Evolutionary conservation across 1,140 invertebrate genomes (phyloP).

Genomic region (Diachasmimorpha longicaudata): DNA sequence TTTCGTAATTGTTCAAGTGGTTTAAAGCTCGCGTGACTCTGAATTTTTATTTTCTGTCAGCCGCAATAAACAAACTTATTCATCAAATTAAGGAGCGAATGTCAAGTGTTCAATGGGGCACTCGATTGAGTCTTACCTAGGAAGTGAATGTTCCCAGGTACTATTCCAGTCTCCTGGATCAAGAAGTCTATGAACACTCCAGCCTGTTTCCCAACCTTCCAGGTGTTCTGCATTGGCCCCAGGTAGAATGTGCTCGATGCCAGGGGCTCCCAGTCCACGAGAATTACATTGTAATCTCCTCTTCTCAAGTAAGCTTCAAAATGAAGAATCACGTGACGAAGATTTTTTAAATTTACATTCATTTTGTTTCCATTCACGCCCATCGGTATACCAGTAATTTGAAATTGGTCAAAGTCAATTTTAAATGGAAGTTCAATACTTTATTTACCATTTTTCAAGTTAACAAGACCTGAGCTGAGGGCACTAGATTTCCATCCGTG

Average conservation of each 20-base stretch:
- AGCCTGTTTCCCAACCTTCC: constrained; percentile 68
- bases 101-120: too few relatives aligned
- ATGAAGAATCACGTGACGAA: not conserved
- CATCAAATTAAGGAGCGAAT: too few relatives aligned
- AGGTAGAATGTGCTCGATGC: constrained; percentile 71
- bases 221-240: constrained; percentile 69
- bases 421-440: not conserved
- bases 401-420: too few relatives aligned
- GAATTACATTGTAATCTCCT: constrained; percentile 70
- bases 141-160: constrained; percentile 67
- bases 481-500: constrained; percentile 77
- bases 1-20: too few relatives aligned
- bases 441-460: constrained; percentile 54
- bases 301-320: constrained; percentile 65
- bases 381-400: too few relatives aligned
- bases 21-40: too few relatives aligned
- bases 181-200: constrained; percentile 69
- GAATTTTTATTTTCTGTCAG: too few relatives aligned
- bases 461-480: constrained; percentile 41
- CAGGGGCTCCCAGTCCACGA: constrained; percentile 71
- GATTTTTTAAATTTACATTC: not conserved
- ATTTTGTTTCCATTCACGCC: too few relatives aligned
- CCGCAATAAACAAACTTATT: too few relatives aligned
- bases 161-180: constrained; percentile 60
- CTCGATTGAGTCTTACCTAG: constrained; percentile 58